A percentile compares a stretch with the other conserved stretches of the same genome.
phyloP scores from a whole-genome alignment of 2,888 invertebrate genomes.

The Diploptera punctata region DNA sequence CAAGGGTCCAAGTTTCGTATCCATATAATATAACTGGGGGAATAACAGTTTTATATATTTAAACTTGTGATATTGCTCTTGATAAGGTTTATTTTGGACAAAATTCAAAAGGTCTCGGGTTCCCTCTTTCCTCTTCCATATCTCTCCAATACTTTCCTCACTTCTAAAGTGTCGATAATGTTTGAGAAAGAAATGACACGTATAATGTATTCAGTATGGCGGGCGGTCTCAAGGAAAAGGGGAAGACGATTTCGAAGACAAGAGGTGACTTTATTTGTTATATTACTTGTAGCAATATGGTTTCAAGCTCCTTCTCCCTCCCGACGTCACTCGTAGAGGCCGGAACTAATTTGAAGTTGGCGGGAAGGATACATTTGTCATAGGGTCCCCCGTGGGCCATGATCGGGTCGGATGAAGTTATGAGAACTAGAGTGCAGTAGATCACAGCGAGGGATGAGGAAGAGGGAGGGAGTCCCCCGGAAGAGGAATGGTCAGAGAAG shows the following conservation, averaged over 20 bases:
- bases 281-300: conserved; percentile 38
- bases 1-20: too few species aligned
- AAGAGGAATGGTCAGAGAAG: conserved; percentile 39
- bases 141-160: too few species aligned
- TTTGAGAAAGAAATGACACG: too few species aligned
- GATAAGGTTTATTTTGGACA: too few species aligned
- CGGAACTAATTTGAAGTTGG: conserved; percentile 60
- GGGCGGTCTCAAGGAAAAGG: background rate
- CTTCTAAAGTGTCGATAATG: too few species aligned
- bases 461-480: conserved; percentile 18
- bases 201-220: conserved; percentile 2
- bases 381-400: conserved; percentile 58
- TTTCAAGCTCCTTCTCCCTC: conserved; percentile 18
- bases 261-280: conserved; percentile 35
- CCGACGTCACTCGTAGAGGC: conserved; percentile 47
- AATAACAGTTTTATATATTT: too few species aligned
- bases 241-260: conserved; percentile 1
- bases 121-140: too few species aligned
- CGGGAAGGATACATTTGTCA: conserved; percentile 61
- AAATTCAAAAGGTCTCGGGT: too few species aligned
- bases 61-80: too few species aligned
- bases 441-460: conserved; percentile 50
- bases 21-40: too few species aligned
- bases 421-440: conserved; percentile 57
- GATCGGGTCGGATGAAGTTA: conserved; percentile 60